Evolutionary conservation across 2,797 vertebrate species (phyloP).

Genomic region (Cryptoprocta ferox): DNA sequence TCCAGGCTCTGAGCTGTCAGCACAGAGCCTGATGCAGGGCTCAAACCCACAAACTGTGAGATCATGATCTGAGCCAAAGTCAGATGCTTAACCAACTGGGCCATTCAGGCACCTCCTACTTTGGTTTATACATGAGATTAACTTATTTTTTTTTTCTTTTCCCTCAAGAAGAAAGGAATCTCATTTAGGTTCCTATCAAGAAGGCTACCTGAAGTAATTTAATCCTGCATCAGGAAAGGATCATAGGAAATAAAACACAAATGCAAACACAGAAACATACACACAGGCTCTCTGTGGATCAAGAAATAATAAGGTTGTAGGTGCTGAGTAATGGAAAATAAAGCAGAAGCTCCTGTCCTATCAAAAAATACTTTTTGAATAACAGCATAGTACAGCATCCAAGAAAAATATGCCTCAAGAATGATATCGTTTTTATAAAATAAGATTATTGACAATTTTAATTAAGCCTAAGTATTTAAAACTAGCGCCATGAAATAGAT

Average conservation of each 20-base stretch:
- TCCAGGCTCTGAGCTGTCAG: too few species aligned
- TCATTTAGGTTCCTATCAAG: not conserved
- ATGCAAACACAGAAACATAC: not conserved
- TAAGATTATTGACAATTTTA: constrained; percentile 60
- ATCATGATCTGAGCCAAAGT: too few species aligned
- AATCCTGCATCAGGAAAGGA: not conserved
- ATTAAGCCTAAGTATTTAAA: constrained; percentile 71
- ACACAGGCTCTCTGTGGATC: not conserved
- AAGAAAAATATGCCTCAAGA: constrained; percentile 43
- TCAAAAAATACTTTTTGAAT: constrained; percentile 51
- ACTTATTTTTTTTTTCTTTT: not conserved
- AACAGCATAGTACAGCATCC: not conserved
- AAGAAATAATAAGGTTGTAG: not conserved
- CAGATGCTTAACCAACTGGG: too few species aligned
- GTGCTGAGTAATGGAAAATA: not conserved
- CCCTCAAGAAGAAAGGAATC: not conserved
- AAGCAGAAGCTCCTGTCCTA: not conserved
- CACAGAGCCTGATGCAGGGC: too few species aligned
- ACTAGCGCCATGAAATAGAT: constrained; percentile 56
- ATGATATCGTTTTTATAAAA: constrained; percentile 55
- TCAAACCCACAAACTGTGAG: too few species aligned
- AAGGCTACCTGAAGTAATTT: not conserved
- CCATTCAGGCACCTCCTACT: too few species aligned
- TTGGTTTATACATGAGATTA: not conserved
- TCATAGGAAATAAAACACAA: not conserved